Base-by-base conservation (phyloP, 2,797 vertebrate species). In the Heliangelus exortis region DNA sequence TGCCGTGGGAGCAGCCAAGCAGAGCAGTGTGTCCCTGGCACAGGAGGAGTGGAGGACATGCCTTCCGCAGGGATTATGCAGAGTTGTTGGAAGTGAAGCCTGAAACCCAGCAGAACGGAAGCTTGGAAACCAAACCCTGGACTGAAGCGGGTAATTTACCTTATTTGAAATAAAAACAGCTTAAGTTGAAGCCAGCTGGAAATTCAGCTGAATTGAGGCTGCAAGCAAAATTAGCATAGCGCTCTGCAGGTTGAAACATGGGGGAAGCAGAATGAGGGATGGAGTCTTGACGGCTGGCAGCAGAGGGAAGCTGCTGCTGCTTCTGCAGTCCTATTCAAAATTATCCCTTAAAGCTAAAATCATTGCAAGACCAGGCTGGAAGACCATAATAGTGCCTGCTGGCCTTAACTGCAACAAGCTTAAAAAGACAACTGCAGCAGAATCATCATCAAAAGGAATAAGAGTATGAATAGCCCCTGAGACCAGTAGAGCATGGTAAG, bases 131-230 rank as follows among this genome's bases (percentile, higher is more conserved):
- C 0, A 4, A 92, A 75, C 89, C 88, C 75, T 90, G 86, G 65
- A 88, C 91, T 92, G 86, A 93, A 94, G 92, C 6, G 25, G 79
- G 90, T 96, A 92, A 96, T 96, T 96, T 95, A 90, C 92, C 74
- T 93, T 95, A 87, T 94, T 96, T 90, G 88, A 96, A 96, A 95
- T 91, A 90, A 97, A 96, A 97, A 68, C 95, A 95, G 90, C 95
- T 97, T 84, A 95, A 96, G 63, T 62, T 92, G 91, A 96, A 97
- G 93, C 88, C 95, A 96, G 81, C 33, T 39, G 14, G 94, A 96
- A 96, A 96, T 95, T 96, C 94, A 83, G 86, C 94, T 97, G 92
- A 96, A 92, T 96, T 95, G 90, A 96, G 91, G 90, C 95, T 96
- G 83, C 72, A 91, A 94, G 88, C 68, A 90, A 90, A 96, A 95